A percentile compares a stretch with the other conserved stretches of the same genome.
These are phyloP conservation scores for Himalopsyche kuldschensis DNA, from an alignment of 2,888 invertebrate species.

Conservation along the genomic window DNA sequence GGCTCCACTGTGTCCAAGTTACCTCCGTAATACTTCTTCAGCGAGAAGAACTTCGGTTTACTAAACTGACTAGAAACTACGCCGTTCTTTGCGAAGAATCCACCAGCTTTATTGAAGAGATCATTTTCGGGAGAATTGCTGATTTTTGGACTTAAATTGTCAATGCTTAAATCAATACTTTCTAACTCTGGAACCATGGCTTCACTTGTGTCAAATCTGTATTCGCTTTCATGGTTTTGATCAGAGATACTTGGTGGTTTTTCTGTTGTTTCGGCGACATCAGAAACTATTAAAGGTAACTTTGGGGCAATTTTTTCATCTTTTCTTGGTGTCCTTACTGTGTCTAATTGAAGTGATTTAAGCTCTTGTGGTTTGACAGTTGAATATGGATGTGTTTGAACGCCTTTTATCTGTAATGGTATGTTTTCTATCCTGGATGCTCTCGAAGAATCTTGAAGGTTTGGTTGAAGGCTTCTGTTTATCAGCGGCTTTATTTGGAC, in stretches of 20 bases:
- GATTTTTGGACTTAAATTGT: conserved; percentile 3
- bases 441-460: conserved; percentile 13
- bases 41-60: conserved; percentile 42
- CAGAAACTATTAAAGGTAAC: neutral
- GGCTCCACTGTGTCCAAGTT: conserved; percentile 40
- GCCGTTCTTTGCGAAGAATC: neutral
- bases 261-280: neutral
- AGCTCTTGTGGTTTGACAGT: conserved; percentile 8
- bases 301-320: conserved; percentile 1
- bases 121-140: conserved; percentile 30
- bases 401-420: conserved; percentile 43
- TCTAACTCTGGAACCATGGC: conserved; percentile 14
- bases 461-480: conserved; percentile 34
- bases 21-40: conserved; percentile 48
- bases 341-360: neutral
- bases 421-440: conserved; percentile 45
- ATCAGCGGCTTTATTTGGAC: conserved; percentile 46
- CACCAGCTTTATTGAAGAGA: conserved; percentile 8
- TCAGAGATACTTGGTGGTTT: conserved; percentile 15
- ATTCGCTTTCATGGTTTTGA: conserved; percentile 34
- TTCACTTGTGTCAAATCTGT: conserved; percentile 37
- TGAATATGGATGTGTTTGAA: conserved; percentile 3
- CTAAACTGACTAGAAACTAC: neutral
- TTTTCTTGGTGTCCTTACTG: conserved; percentile 23
- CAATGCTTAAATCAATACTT: neutral